Percentiles rank a stretch among this genome's conserved stretches.
phyloP scores from a whole-genome alignment of 2,797 vertebrate genomes.

The Glyptemys insculpta region DNA sequence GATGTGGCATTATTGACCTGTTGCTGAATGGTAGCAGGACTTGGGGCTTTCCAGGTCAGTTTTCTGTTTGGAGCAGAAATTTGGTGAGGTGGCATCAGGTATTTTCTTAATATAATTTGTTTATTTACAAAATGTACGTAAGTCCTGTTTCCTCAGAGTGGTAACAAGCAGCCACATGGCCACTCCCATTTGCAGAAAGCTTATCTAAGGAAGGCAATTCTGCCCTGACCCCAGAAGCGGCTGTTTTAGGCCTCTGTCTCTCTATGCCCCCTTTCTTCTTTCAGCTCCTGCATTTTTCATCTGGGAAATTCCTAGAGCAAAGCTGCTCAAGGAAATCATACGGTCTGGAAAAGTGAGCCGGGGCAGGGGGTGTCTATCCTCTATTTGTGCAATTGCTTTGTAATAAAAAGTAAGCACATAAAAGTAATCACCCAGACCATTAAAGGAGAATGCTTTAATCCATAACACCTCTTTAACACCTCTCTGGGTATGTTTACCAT shows the following conservation, averaged over 20 bases:
- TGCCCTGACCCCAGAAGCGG: not conserved
- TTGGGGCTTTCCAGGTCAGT: not conserved
- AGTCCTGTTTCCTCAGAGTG: not conserved
- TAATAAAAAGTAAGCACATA: not conserved
- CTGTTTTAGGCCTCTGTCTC: not conserved
- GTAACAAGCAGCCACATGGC: not conserved
- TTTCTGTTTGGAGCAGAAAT: not conserved
- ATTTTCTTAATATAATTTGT: fast-evolving
- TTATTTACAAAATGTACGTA: not conserved
- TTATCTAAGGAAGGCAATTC: not conserved
- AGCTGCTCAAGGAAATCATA: not conserved
- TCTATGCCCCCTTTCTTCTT: not conserved
- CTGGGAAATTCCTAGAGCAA: not conserved
- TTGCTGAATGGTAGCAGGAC: not conserved
- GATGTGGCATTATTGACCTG: not conserved
- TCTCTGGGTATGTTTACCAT: not conserved
- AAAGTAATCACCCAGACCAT: not conserved
- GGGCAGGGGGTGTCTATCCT: not conserved
- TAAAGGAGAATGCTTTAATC: not conserved
- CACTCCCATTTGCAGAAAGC: not conserved
- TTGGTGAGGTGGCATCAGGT: not conserved
- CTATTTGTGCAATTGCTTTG: not conserved
- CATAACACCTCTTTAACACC: not conserved
- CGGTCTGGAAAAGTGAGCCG: not conserved
- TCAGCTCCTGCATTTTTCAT: not conserved